phyloP scores from a whole-genome alignment of 2,797 vertebrate genomes.

The Scleropages formosus region DNA sequence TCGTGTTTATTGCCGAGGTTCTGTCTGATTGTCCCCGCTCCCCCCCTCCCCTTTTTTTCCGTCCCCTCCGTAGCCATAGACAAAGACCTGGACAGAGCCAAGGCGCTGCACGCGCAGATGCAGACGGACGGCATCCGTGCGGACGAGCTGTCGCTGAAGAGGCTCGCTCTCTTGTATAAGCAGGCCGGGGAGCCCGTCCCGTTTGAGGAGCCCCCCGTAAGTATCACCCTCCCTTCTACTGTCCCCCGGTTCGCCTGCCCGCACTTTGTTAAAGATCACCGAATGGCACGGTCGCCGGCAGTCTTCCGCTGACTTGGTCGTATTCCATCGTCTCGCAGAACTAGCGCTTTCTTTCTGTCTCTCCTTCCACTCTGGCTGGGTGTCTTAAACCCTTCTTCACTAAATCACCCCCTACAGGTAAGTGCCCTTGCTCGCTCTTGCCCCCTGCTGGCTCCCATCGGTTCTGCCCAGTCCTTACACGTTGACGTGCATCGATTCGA shows the following conservation, averaged over 20 bases:
- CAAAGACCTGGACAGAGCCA: constrained; percentile 74
- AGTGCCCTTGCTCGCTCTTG: background rate
- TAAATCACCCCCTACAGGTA: background rate
- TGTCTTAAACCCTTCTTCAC: background rate
- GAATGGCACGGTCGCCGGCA: background rate
- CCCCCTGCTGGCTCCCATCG: constrained; percentile 1
- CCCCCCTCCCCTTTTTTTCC: background rate
- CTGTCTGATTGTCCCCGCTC: background rate
- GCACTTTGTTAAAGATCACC: background rate
- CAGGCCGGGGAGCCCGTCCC: constrained; percentile 71
- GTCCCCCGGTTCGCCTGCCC: background rate
- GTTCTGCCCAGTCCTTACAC: background rate
- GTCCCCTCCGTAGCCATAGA: constrained; percentile 66
- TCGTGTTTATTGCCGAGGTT: background rate
- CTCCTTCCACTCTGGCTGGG: background rate
- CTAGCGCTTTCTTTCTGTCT: background rate
- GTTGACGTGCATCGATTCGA: constrained; percentile 10
- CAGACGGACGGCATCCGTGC: constrained; percentile 63
- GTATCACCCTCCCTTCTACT: constrained; percentile 48
- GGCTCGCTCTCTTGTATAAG: constrained; percentile 77
- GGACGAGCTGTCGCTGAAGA: constrained; percentile 80
- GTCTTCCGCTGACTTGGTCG: too few relatives aligned
- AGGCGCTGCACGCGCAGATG: constrained; percentile 71
- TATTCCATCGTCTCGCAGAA: background rate
- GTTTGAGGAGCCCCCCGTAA: constrained; percentile 89